These are phyloP conservation scores for Phortica okadai DNA, from an alignment of 2,888 invertebrate genomes.

Conservation along the genomic window DNA sequence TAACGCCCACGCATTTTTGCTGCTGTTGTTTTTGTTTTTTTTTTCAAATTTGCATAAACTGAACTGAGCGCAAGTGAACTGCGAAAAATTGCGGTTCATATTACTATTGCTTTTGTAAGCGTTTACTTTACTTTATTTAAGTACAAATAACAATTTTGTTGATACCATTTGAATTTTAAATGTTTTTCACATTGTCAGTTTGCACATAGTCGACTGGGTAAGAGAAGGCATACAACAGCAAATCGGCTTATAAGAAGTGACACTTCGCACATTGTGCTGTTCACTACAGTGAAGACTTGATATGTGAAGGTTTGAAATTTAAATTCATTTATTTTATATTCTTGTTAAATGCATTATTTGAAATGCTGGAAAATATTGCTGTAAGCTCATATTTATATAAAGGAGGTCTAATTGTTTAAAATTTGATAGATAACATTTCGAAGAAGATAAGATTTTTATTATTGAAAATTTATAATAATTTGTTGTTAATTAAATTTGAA, in stretches of 20 bases:
- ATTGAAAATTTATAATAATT: too few relatives aligned
- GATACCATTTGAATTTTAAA: neutral
- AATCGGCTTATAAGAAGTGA: neutral
- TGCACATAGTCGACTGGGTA: too few relatives aligned
- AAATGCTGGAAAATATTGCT: too few relatives aligned
- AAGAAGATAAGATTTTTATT: too few relatives aligned
- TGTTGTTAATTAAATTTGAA: too few relatives aligned
- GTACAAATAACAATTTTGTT: constrained; percentile 28
- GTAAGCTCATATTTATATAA: too few relatives aligned
- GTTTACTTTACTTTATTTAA: constrained; percentile 32
- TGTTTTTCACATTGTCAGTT: neutral
- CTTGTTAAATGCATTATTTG: too few relatives aligned
- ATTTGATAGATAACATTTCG: too few relatives aligned
- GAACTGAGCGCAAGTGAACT: neutral
- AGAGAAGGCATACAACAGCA: neutral
- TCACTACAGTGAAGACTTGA: neutral
- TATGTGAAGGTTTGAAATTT: too few relatives aligned
- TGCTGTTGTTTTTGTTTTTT: neutral
- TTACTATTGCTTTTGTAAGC: neutral
- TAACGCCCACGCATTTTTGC: neutral
- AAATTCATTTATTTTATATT: too few relatives aligned
- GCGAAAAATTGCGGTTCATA: neutral
- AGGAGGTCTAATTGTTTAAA: too few relatives aligned
- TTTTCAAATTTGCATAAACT: neutral
- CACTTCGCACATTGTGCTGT: neutral